phyloP scores from a whole-genome alignment of 2,113 vertebrate genomes.

The Cinclus cinclus region DNA sequence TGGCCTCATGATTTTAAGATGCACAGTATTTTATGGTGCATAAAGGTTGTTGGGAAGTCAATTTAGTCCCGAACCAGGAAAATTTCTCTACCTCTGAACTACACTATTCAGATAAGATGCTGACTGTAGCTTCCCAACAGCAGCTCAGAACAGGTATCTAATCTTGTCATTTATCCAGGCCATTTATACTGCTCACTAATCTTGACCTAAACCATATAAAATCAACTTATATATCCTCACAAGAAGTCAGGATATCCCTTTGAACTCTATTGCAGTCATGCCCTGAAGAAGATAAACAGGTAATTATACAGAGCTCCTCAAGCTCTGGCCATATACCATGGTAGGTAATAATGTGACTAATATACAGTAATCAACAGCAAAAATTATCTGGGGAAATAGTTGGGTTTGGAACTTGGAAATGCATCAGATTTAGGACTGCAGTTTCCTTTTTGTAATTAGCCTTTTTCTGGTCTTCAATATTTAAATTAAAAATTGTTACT shows the following conservation, averaged over 20 bases:
- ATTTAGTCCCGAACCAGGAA: not conserved
- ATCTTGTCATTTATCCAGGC: not conserved
- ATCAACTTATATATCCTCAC: not conserved
- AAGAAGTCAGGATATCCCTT: not conserved
- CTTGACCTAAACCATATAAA: not conserved
- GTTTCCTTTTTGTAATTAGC: not conserved
- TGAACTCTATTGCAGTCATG: not conserved
- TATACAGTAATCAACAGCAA: not conserved
- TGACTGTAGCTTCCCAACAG: not conserved
- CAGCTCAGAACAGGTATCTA: not conserved
- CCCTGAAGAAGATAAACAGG: not conserved
- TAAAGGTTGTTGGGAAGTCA: not conserved
- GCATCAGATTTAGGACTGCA: not conserved
- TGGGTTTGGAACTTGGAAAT: not conserved
- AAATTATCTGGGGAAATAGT: not conserved
- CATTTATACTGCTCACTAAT: not conserved
- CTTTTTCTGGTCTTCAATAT: not conserved
- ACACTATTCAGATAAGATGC: not conserved
- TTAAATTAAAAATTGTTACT: not conserved
- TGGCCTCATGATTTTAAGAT: not conserved
- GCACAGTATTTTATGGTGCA: not conserved
- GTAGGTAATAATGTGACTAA: not conserved
- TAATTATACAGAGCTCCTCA: not conserved
- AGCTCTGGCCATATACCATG: not conserved
- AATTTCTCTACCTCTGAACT: not conserved